Conservation (phyloP, 1,140 invertebrate genomes). For the Trachelipus rathkii region DNA sequence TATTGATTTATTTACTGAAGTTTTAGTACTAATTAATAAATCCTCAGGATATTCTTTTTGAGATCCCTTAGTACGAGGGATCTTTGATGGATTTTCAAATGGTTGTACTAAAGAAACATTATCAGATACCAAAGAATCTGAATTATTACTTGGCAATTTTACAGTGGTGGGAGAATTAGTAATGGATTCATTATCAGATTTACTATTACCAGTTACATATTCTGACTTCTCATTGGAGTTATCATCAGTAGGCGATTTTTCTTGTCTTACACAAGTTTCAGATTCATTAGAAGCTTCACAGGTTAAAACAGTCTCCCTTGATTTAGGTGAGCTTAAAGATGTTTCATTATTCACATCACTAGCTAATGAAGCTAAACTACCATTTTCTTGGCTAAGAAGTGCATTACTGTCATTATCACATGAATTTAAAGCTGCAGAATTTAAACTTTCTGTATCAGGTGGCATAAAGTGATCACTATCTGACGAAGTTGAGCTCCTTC, state of each 20-base stretch:
- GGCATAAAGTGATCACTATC: not conserved
- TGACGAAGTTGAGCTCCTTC: not conserved
- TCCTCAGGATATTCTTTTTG: constrained; percentile 29
- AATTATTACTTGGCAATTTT: not conserved
- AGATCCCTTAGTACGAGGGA: constrained; percentile 18
- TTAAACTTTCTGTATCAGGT: not conserved
- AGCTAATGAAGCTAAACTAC: not conserved
- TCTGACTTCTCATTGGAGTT: too few relatives aligned
- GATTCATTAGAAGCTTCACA: not conserved
- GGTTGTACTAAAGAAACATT: not conserved
- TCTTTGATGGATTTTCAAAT: constrained; percentile 17
- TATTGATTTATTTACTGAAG: not conserved
- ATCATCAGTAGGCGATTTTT: too few relatives aligned
- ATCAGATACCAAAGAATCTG: not conserved
- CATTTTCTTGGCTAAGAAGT: too few relatives aligned
- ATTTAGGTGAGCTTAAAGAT: not conserved
- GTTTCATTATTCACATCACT: not conserved
- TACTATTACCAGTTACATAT: not conserved
- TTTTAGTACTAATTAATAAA: constrained; percentile 8
- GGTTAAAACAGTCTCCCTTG: not conserved
- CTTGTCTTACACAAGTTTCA: not conserved
- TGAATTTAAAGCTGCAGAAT: too few relatives aligned
- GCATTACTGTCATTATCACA: too few relatives aligned
- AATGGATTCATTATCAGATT: not conserved
- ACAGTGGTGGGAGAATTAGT: not conserved